Evolutionary conservation across 2,888 invertebrate species (phyloP).

Genomic region (Adela reaumurella): DNA sequence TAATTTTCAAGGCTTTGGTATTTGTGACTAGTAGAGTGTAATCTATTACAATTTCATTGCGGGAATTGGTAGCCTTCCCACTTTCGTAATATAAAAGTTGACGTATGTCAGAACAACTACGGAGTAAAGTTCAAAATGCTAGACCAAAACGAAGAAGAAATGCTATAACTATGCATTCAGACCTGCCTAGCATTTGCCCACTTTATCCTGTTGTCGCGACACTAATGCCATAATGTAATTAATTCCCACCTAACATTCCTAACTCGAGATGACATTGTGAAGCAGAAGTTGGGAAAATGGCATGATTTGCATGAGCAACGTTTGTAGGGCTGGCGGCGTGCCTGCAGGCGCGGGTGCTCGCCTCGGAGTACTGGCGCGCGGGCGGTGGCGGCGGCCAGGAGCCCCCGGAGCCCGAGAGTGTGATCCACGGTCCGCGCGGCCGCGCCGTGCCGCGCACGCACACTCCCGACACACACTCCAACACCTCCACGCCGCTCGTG

Average conservation of each 20-base stretch:
- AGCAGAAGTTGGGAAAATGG: not conserved
- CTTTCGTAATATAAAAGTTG: too few species aligned
- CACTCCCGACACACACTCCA: constrained; percentile 66
- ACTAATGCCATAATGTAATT: constrained; percentile 1
- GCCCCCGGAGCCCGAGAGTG: constrained; percentile 25
- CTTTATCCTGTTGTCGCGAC: too few species aligned
- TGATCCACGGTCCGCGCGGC: constrained; percentile 16
- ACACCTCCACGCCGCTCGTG: constrained; percentile 60
- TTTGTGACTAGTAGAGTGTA: too few species aligned
- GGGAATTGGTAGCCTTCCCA: too few species aligned
- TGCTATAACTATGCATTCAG: too few species aligned
- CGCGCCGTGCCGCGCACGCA: constrained; percentile 39
- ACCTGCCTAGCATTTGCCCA: too few species aligned
- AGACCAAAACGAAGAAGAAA: too few species aligned
- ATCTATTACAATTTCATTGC: too few species aligned
- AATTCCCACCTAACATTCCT: constrained; percentile 2
- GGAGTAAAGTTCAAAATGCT: too few species aligned
- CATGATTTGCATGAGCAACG: constrained; percentile 15
- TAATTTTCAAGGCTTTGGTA: too few species aligned
- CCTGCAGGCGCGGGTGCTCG: constrained; percentile 74
- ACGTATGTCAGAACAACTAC: too few species aligned
- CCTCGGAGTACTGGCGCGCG: constrained; percentile 60
- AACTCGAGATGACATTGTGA: not conserved
- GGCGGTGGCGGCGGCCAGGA: constrained; percentile 44
- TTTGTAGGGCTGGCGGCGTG: constrained; percentile 77